Percentiles rank a stretch among this genome's conserved stretches.
These are phyloP conservation scores for Psittacula derbiana DNA, from an alignment of 2,797 vertebrate species.

Conservation along the genomic window DNA sequence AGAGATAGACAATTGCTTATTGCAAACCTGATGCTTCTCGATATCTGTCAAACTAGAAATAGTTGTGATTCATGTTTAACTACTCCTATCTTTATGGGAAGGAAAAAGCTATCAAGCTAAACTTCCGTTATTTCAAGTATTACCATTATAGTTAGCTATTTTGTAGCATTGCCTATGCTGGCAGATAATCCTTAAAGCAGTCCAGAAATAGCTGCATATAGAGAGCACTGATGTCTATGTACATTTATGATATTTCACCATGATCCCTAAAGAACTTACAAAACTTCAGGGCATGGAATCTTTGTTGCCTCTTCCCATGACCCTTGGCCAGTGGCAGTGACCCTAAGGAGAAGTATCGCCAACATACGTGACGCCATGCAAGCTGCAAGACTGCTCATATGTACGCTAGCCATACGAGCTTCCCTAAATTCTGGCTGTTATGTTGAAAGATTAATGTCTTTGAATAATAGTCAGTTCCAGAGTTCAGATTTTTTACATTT, in stretches of 20 bases:
- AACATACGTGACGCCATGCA: accelerated
- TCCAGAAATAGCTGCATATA: neutral
- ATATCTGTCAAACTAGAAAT: neutral
- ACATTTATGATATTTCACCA: neutral
- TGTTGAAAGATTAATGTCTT: neutral
- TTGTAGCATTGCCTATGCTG: neutral
- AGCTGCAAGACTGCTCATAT: accelerated
- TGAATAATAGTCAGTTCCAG: neutral
- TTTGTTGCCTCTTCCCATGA: neutral
- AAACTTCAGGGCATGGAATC: neutral
- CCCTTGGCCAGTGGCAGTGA: neutral
- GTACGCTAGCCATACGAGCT: accelerated
- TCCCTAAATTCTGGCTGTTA: neutral
- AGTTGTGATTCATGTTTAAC: neutral
- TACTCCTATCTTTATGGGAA: neutral
- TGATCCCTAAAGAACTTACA: neutral
- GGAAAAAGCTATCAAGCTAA: neutral
- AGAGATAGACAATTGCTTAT: neutral
- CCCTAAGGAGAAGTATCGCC: neutral
- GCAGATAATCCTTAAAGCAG: neutral
- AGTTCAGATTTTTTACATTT: neutral
- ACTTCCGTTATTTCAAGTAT: neutral
- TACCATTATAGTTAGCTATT: neutral
- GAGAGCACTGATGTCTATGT: neutral
- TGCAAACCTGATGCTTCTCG: neutral